Evolutionary conservation across 2,797 vertebrate genomes (phyloP), one percentile per base, ranked within the genome.

Genomic region (Vespertilio murinus): DNA sequence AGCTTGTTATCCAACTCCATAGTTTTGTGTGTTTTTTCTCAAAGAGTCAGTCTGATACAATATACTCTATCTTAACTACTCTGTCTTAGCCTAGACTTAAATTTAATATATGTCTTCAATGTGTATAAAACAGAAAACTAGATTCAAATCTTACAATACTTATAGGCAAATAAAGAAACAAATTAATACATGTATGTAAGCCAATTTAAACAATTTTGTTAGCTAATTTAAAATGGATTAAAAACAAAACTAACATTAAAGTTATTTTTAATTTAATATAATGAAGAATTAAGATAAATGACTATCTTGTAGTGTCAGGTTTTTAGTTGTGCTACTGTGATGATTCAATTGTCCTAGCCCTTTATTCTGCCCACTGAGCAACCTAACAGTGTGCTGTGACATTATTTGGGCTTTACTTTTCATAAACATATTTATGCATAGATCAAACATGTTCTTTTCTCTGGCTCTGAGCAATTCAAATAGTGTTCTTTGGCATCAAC

Each of bases 371-470:
- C 70, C 91, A 71, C n/a, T 73, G 61, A 84, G 45, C 38, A 87
- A 45, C 14, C 69, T 83, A 70, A 92, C 13, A 70, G 71, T 33
- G n/a, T 64, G 35, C 65, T 71, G 6, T 88, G 81, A 38, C 42
- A 67, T 87, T 90, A 90, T 80, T 90, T 91, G 80, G 70, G 10
- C 75, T 93, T 91, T 8, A 9, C 20, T 45, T 82, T 92, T 67
- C 22, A 88, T 84, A 91, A 93, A 93, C 77, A 80, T 25, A 92
- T 84, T 95, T 91, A 89, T 81, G 47, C 65, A 91, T 49, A 90
- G 28, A 82, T 83, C 79, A 88, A 88, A 92, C 75, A 59, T 80
- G 59, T 78, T 89, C 52, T 90, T 93, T 94, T 81, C 54, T 90
- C 38, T 88, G 75, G 59, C 40, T 89, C 74, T 83, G 10, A 85